Conservation (phyloP, 2,113 vertebrate species). For the Dunckerocampus dactyliophorus region DNA sequence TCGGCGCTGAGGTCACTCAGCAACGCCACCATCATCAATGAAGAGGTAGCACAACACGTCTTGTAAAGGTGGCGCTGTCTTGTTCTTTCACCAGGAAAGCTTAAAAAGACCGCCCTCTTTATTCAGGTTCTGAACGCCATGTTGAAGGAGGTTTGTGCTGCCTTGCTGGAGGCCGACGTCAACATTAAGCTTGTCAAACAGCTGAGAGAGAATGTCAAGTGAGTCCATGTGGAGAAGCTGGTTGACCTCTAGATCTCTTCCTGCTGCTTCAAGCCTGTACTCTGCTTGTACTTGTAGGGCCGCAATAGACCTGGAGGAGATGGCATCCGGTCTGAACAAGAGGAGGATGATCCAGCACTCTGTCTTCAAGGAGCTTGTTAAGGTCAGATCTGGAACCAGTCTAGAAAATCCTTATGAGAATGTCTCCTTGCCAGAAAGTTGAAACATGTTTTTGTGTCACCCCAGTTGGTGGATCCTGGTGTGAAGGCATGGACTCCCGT, state of each 20-base stretch:
- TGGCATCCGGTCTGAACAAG: conserved; percentile 98
- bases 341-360: conserved; percentile 99
- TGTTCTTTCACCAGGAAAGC: not conserved
- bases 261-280: not conserved
- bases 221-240: conserved; percentile 54
- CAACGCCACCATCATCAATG: conserved; percentile 99
- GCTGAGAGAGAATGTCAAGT: conserved; percentile 97
- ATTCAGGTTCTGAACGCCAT: conserved; percentile 94
- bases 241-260: not conserved
- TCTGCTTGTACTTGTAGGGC: conserved; percentile 67
- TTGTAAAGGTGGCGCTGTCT: not conserved
- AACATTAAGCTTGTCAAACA: conserved; percentile 98
- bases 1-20: conserved; percentile 95
- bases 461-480: conserved; percentile 93
- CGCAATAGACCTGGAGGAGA: conserved; percentile 98
- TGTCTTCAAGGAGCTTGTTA: conserved; percentile 98
- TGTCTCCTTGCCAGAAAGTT: too few relatives aligned
- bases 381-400: conserved; percentile 72
- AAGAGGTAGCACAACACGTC: conserved; percentile 77
- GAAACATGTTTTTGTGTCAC: conserved; percentile 3
- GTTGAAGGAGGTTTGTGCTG: conserved; percentile 97
- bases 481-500: conserved; percentile 99
- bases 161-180: conserved; percentile 95
- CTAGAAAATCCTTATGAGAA: not conserved
- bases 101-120: not conserved